These are phyloP conservation scores for Drosophila arawakana DNA, from an alignment of 1,140 invertebrate genomes.

Conservation along the genomic window DNA sequence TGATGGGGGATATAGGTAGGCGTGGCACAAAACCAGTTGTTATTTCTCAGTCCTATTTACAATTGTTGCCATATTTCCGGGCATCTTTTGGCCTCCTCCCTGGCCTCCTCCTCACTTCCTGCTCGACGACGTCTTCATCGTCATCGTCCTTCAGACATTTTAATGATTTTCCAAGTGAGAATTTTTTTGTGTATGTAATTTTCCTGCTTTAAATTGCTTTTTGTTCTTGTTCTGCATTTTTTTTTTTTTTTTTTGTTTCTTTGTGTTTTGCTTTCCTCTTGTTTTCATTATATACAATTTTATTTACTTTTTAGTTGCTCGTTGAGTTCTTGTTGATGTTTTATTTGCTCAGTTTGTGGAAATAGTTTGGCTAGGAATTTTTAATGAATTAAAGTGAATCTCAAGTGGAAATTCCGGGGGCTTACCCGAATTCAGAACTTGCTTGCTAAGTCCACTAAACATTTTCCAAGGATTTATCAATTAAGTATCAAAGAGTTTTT, in stretches of 20 bases:
- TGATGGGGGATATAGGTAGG: background rate
- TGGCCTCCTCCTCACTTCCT: background rate
- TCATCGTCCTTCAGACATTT: constrained; percentile 68
- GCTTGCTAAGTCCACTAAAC: constrained; percentile 18
- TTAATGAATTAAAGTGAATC: constrained; percentile 22
- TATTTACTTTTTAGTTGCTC: constrained; percentile 49
- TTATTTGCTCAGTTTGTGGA: constrained; percentile 29
- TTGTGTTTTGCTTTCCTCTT: constrained; percentile 7
- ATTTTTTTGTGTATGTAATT: constrained; percentile 60
- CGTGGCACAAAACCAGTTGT: constrained; percentile 23
- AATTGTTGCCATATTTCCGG: constrained; percentile 78
- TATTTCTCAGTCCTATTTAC: constrained; percentile 58
- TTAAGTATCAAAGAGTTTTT: constrained; percentile 66
- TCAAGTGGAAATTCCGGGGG: constrained; percentile 26
- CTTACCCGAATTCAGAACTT: constrained; percentile 15
- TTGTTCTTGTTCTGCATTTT: constrained; percentile 16
- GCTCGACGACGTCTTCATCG: constrained; percentile 26
- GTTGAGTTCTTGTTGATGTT: constrained; percentile 33
- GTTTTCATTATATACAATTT: constrained; percentile 43
- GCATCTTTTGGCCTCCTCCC: constrained; percentile 37
- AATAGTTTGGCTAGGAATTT: constrained; percentile 58
- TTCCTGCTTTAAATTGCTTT: constrained; percentile 75
- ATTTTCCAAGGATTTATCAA: constrained; percentile 68
- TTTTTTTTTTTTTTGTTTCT: constrained; percentile 2
- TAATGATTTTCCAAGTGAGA: constrained; percentile 78